Evolutionary conservation across 2,797 vertebrate genomes (phyloP).

Genomic region (Acrossocheilus wenchowensis): DNA sequence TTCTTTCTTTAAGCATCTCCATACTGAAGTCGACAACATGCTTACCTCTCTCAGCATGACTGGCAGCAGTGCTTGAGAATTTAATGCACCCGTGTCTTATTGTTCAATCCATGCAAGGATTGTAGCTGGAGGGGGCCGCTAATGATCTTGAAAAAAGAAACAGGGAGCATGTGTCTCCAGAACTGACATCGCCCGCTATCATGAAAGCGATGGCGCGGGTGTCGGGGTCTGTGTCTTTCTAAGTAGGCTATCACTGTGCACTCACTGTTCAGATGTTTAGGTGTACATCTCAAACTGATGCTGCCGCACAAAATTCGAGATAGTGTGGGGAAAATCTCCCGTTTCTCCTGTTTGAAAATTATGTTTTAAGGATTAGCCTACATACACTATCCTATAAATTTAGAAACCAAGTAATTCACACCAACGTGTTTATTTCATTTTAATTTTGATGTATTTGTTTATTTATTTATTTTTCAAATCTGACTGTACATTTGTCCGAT

Average conservation of each 20-base stretch:
- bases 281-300: slow-evolving; percentile 19
- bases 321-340: background rate
- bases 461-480: background rate
- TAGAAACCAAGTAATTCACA: background rate
- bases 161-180: slow-evolving; percentile 61
- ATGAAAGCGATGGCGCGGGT: slow-evolving; percentile 57
- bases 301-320: background rate
- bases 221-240: slow-evolving; percentile 45
- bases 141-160: slow-evolving; percentile 80
- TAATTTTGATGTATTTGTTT: background rate
- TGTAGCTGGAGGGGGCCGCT: slow-evolving; percentile 86
- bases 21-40: slow-evolving; percentile 34
- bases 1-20: background rate
- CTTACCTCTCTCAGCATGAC: slow-evolving; percentile 51
- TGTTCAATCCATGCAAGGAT: slow-evolving; percentile 84
- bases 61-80: slow-evolving; percentile 78
- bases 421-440: background rate
- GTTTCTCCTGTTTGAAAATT: background rate
- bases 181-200: slow-evolving; percentile 57
- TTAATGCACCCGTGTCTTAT: slow-evolving; percentile 84
- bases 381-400: too few relatives aligned
- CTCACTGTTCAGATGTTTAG: slow-evolving; percentile 55
- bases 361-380: background rate
- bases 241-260: slow-evolving; percentile 47
- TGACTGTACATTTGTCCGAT: background rate